Conservation (phyloP, 37 sponge, comb jelly and placozoan genomes). For the Dysidea cf. avara region DNA sequence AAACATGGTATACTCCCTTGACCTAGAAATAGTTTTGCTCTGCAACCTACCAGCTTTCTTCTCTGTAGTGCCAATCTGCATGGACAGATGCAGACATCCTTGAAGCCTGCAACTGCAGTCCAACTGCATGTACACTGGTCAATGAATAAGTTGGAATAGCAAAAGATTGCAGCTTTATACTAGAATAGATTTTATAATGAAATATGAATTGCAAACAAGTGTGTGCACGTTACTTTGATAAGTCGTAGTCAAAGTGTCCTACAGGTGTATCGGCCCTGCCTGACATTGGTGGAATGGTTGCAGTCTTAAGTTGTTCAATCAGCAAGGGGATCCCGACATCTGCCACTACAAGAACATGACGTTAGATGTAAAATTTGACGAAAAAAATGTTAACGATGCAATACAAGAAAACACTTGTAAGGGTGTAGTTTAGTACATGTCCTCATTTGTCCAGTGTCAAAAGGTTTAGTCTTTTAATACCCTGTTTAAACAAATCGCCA, state of each 20-base stretch:
- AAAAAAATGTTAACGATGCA: not conserved
- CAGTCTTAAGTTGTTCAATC: slow-evolving; percentile 59
- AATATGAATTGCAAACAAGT: not conserved
- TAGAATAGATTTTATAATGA: slow-evolving; percentile 14
- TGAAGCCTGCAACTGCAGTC: slow-evolving; percentile 59
- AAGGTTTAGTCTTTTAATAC: not conserved
- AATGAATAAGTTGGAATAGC: slow-evolving; percentile 71
- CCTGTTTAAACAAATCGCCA: not conserved
- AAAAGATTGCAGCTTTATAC: slow-evolving; percentile 58
- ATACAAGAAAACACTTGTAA: not conserved
- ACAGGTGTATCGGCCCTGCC: slow-evolving; percentile 65
- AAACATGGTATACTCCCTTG: too few species aligned
- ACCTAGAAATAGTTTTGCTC: too few species aligned
- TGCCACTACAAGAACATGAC: slow-evolving; percentile 9
- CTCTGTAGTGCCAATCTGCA: slow-evolving; percentile 86
- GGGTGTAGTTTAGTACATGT: too few species aligned
- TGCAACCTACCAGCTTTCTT: slow-evolving; percentile 61
- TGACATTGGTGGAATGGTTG: slow-evolving; percentile 72
- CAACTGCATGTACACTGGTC: slow-evolving; percentile 39
- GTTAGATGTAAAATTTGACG: not conserved
- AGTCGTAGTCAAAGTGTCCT: slow-evolving; percentile 56
- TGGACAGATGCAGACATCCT: slow-evolving; percentile 40
- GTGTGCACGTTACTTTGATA: slow-evolving; percentile 37
- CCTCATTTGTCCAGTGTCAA: too few species aligned
- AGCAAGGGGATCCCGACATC: slow-evolving; percentile 85